Conservation (phyloP, 2,888 invertebrate species). For the Anthrax anthrax region DNA sequence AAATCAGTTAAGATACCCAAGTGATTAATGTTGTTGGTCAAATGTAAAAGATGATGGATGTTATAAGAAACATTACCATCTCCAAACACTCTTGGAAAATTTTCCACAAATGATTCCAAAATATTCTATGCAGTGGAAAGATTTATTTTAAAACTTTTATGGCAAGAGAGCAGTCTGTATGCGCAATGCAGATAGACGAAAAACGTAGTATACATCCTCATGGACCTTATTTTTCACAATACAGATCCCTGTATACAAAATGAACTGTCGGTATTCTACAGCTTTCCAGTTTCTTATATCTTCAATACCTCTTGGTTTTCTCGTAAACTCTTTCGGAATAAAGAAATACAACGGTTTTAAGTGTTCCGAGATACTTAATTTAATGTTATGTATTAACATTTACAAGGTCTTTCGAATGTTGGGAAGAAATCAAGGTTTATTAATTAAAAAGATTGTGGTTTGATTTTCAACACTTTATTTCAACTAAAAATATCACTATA, state of each 20-base stretch:
- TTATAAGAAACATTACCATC: slow-evolving; percentile 9
- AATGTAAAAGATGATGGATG: slow-evolving; percentile 11
- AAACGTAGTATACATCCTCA: no score
- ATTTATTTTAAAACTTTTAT: neutral
- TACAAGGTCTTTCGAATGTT: no score
- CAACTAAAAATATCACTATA: no score
- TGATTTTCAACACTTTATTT: no score
- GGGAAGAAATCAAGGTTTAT: no score
- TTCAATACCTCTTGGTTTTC: slow-evolving; percentile 10
- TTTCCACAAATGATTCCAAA: slow-evolving; percentile 9
- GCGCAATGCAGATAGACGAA: slow-evolving; percentile 4
- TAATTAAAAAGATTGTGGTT: no score
- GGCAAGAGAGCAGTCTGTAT: neutral
- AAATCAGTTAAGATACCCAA: slow-evolving; percentile 9
- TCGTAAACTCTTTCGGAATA: slow-evolving; percentile 7
- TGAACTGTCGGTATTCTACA: slow-evolving; percentile 5
- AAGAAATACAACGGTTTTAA: no score
- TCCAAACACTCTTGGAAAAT: slow-evolving; percentile 9
- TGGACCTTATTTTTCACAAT: slow-evolving; percentile 5
- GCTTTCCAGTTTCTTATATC: slow-evolving; percentile 13
- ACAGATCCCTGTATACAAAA: slow-evolving; percentile 8
- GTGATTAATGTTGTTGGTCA: slow-evolving; percentile 9
- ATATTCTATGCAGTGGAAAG: slow-evolving; percentile 5
- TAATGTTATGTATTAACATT: no score
- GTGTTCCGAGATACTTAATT: no score